These are phyloP conservation scores for Nasonia giraulti DNA, from an alignment of 1,140 invertebrate genomes.

Conservation along the genomic window DNA sequence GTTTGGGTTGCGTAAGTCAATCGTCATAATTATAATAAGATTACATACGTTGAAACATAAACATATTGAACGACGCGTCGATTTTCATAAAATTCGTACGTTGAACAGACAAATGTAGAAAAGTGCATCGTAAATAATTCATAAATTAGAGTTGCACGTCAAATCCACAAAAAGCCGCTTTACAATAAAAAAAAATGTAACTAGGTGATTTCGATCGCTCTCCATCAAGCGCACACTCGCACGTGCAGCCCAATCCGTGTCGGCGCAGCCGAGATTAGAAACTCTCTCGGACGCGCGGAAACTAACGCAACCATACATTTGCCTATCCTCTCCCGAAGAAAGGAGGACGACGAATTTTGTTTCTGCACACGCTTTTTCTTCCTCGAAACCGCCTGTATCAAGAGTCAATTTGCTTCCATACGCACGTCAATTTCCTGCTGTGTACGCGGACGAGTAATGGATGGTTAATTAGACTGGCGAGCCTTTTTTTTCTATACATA, in stretches of 20 bases:
- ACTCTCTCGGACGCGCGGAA: neutral
- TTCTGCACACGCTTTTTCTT: neutral
- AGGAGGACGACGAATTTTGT: slow-evolving; percentile 10
- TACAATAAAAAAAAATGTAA: too few species aligned
- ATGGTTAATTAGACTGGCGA: neutral
- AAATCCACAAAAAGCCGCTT: too few species aligned
- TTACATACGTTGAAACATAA: neutral
- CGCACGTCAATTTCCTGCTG: neutral
- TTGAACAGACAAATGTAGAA: neutral
- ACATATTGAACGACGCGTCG: neutral
- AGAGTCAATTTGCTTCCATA: neutral
- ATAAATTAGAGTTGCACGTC: neutral
- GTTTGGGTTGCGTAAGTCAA: neutral
- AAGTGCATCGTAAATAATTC: neutral
- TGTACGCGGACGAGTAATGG: neutral
- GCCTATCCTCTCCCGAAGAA: neutral
- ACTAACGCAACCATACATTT: neutral
- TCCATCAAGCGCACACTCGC: neutral
- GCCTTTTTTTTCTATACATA: neutral
- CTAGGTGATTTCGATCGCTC: too few species aligned
- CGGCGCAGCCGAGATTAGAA: slow-evolving; percentile 14
- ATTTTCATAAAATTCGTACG: too few species aligned
- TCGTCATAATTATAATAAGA: neutral
- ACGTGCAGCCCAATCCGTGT: neutral
- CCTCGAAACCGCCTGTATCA: neutral